These are phyloP conservation scores for Poecilia picta DNA, from an alignment of 2,797 vertebrate genomes.

Conservation along the genomic window DNA sequence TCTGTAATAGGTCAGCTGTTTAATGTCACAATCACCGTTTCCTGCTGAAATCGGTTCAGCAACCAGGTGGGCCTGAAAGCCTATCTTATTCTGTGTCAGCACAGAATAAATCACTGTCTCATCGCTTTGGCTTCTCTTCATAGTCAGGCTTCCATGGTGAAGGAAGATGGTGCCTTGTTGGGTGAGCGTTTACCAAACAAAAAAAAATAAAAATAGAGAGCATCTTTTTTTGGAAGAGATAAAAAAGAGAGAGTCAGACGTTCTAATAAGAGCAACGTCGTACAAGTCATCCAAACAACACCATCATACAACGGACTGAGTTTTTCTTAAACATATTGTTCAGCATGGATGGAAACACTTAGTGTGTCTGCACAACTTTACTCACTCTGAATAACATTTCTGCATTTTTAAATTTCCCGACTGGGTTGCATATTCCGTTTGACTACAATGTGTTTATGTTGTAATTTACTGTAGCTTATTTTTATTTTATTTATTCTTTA, in stretches of 20 bases:
- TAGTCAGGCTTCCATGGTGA: background rate
- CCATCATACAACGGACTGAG: background rate
- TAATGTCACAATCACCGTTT: background rate
- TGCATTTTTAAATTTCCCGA: too few relatives aligned
- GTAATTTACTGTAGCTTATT: too few relatives aligned
- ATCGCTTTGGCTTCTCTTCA: background rate
- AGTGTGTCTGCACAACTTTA: too few relatives aligned
- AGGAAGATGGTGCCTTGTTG: background rate
- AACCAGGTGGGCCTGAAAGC: constrained; percentile 3
- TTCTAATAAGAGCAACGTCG: background rate
- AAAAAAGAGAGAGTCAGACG: background rate
- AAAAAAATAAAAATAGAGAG: background rate
- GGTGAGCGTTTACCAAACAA: background rate
- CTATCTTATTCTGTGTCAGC: background rate
- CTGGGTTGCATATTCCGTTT: too few relatives aligned
- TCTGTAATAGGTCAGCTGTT: background rate
- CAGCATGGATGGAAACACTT: too few relatives aligned
- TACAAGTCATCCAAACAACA: background rate
- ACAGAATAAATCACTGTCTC: background rate
- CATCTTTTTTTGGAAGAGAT: background rate
- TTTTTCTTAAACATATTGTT: background rate
- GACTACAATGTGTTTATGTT: too few relatives aligned
- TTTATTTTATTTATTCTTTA: too few relatives aligned
- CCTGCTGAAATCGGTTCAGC: background rate
- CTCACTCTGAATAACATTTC: too few relatives aligned